A percentile compares a stretch with the other conserved stretches of the same genome.
Conservation (phyloP, 2,113 vertebrate species). For the Phocoena phocoena region DNA sequence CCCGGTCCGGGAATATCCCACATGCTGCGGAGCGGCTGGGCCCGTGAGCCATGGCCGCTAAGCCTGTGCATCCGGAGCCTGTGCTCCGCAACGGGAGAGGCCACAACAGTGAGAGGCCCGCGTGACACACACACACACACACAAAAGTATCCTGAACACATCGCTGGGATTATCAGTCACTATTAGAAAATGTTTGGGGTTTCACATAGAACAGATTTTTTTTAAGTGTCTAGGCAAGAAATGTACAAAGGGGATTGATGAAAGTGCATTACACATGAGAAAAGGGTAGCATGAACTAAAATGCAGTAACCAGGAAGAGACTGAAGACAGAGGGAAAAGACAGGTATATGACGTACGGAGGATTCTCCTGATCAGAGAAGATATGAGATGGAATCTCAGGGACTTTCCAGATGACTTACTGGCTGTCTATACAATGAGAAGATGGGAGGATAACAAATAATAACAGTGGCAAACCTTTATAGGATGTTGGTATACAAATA, state of each 20-base stretch:
- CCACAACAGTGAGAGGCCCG: no score
- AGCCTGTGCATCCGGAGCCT: no score
- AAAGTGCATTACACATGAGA: background rate
- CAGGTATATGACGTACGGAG: background rate
- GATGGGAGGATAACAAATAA: background rate
- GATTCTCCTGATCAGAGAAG: background rate
- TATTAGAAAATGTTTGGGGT: constrained; percentile 9
- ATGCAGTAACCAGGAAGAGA: background rate
- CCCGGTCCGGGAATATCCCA: no score
- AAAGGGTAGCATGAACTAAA: background rate
- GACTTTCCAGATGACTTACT: background rate
- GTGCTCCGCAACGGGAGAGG: no score
- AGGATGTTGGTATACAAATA: background rate
- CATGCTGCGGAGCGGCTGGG: no score
- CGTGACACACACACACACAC: no score
- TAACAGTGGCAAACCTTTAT: background rate
- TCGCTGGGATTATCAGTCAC: background rate
- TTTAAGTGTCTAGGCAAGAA: constrained; percentile 20
- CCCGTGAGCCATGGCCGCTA: no score
- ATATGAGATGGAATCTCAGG: background rate
- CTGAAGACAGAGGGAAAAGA: background rate
- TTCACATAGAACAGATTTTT: constrained; percentile 10
- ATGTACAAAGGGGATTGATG: background rate
- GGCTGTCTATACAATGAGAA: background rate
- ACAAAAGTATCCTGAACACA: background rate